phyloP scores from a whole-genome alignment of 2,797 vertebrate species.

The Gymnoscopelus microlampas region DNA sequence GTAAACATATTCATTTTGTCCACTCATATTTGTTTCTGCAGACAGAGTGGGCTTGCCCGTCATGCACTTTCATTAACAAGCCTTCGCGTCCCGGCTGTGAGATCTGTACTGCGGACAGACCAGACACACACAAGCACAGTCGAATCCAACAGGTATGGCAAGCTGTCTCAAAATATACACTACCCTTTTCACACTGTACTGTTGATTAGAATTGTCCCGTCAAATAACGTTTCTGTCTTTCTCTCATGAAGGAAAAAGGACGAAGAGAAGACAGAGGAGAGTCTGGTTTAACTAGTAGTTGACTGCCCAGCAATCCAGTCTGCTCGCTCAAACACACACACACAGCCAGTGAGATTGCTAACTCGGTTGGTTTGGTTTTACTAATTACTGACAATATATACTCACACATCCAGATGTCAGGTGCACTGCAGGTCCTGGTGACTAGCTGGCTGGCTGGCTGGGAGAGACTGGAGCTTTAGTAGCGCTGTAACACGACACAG shows the following conservation, averaged over 20 bases:
- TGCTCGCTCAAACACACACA: constrained; percentile 24
- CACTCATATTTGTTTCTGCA: constrained; percentile 46
- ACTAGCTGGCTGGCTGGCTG: constrained; percentile 37
- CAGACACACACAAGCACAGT: constrained; percentile 69
- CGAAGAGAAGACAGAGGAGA: constrained; percentile 69
- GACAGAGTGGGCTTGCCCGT: constrained; percentile 90
- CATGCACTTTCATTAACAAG: constrained; percentile 94
- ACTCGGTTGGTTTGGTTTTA: constrained; percentile 26
- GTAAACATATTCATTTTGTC: not conserved
- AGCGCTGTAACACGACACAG: constrained; percentile 63
- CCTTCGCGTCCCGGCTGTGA: constrained; percentile 91
- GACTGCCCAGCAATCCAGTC: constrained; percentile 62
- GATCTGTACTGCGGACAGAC: constrained; percentile 87
- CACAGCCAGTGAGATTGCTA: constrained; percentile 33
- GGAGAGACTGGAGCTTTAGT: constrained; percentile 40
- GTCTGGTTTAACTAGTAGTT: constrained; percentile 65
- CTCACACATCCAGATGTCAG: constrained; percentile 51
- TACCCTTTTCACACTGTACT: not conserved
- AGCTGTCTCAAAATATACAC: not conserved
- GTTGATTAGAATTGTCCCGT: not conserved
- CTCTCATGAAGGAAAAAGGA: constrained; percentile 69
- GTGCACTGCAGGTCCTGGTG: constrained; percentile 61
- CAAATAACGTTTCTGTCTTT: constrained; percentile 1
- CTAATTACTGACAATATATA: constrained; percentile 39
- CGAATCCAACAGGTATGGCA: constrained; percentile 79